phyloP scores from a whole-genome alignment of 2,797 vertebrate genomes.

The Aythya fuligula region DNA sequence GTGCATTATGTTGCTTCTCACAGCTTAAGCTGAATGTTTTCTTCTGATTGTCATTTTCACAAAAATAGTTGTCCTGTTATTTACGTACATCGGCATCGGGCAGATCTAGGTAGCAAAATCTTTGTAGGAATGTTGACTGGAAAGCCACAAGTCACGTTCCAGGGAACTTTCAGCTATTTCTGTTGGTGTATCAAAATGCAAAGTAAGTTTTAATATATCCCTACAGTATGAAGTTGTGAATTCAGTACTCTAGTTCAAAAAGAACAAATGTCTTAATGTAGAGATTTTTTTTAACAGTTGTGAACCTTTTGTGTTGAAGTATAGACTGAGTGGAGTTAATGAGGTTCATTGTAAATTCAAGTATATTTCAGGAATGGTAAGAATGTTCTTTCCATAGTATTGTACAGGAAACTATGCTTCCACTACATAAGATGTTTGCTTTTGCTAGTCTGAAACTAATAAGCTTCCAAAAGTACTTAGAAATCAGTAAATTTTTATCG shows the following conservation, averaged over 20 bases:
- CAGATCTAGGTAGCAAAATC: background rate
- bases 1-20: background rate
- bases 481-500: background rate
- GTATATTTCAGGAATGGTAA: background rate
- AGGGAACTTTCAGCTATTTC: background rate
- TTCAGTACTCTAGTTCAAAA: background rate
- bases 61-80: background rate
- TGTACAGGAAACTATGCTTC: background rate
- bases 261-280: background rate
- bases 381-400: background rate
- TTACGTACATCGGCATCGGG: background rate
- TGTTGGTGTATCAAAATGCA: background rate
- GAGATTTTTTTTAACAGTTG: background rate
- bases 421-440: background rate
- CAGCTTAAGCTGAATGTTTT: background rate
- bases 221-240: background rate
- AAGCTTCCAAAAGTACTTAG: constrained; percentile 5
- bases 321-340: background rate
- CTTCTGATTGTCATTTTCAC: background rate
- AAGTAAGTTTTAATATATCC: background rate
- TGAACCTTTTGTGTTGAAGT: background rate
- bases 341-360: background rate
- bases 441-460: background rate
- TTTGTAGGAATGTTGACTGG: background rate
- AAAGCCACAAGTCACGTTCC: background rate